phyloP scores from a whole-genome alignment of 2,888 invertebrate genomes.

The Eurois occulta region DNA sequence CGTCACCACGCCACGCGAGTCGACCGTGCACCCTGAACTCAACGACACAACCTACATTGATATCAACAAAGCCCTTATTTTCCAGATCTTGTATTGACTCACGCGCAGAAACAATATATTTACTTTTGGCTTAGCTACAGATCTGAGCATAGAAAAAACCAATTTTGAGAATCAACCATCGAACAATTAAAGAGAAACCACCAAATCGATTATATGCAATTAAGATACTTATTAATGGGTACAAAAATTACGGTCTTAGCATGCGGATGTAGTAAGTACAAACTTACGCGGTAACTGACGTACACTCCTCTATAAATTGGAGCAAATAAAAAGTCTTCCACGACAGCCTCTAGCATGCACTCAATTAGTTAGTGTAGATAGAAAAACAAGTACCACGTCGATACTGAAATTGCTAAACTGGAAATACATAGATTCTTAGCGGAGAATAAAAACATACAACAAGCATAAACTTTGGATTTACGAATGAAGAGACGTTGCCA shows the following conservation, averaged over 20 bases:
- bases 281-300: conserved; percentile 60
- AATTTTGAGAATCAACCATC: not conserved
- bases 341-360: conserved; percentile 54
- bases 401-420: conserved; percentile 44
- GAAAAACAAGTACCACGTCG: conserved; percentile 57
- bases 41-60: conserved; percentile 81
- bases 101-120: conserved; percentile 6
- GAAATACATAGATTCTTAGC: conserved; percentile 17
- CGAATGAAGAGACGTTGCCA: conserved; percentile 27
- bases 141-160: not conserved
- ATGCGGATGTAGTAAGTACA: conserved; percentile 68
- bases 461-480: conserved; percentile 25
- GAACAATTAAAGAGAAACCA: conserved; percentile 49
- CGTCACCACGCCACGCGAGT: conserved; percentile 87
- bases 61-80: conserved; percentile 80
- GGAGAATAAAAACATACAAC: conserved; percentile 29
- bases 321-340: conserved; percentile 71
- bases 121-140: conserved; percentile 7
- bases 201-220: conserved; percentile 52
- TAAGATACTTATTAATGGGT: conserved; percentile 52
- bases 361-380: conserved; percentile 67
- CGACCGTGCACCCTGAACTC: conserved; percentile 86
- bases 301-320: conserved; percentile 64
- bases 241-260: conserved; percentile 60
- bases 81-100: conserved; percentile 56